Percentiles rank a stretch among this genome's conserved stretches.
Evolutionary conservation across 1,140 invertebrate genomes (phyloP).

Genomic region (Caligus rogercresseyi): DNA sequence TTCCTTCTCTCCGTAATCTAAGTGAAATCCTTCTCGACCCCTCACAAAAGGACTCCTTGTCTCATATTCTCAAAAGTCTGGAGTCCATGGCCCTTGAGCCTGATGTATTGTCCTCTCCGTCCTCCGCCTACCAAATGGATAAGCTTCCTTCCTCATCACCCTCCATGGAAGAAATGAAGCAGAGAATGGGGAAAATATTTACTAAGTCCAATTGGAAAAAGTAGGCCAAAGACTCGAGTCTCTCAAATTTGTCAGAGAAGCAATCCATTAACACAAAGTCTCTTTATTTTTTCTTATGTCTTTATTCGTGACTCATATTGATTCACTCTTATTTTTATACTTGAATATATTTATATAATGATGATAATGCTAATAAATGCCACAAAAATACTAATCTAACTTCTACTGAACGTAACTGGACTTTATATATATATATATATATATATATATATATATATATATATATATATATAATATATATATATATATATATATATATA

Average conservation of each 20-base stretch:
- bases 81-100: neutral
- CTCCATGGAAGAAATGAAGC: constrained; percentile 17
- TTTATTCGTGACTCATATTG: too few relatives aligned
- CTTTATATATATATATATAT: too few relatives aligned
- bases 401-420: too few relatives aligned
- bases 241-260: neutral
- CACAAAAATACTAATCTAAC: too few relatives aligned
- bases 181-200: constrained; percentile 16
- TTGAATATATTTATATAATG: too few relatives aligned
- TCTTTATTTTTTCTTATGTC: too few relatives aligned
- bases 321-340: too few relatives aligned
- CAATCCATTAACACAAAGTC: too few relatives aligned
- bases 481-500: too few relatives aligned
- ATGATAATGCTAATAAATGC: too few relatives aligned
- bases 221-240: neutral
- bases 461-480: too few relatives aligned
- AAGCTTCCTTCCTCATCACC: constrained; percentile 3
- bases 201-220: constrained; percentile 12
- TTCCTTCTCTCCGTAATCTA: neutral
- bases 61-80: neutral
- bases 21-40: neutral
- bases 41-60: neutral
- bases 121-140: neutral
- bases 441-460: too few relatives aligned
- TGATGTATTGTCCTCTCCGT: neutral